phyloP scores from a whole-genome alignment of 2,113 vertebrate genomes.

The Heteronetta atricapilla region DNA sequence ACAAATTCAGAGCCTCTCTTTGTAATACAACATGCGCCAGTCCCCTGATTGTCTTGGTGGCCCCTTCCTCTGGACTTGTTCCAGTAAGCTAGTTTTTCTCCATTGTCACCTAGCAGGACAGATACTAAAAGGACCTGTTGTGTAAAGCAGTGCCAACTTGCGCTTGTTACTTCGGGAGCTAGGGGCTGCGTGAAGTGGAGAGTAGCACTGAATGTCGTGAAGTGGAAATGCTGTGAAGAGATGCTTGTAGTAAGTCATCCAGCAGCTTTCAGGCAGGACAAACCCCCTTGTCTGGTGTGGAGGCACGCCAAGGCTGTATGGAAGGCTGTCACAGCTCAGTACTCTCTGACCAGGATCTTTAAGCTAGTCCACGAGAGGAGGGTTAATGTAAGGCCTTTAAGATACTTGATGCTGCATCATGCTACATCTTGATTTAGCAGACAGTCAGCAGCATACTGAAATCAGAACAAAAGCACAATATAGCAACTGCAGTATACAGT shows the following conservation, averaged over 20 bases:
- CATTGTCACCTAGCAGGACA: neutral
- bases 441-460: neutral
- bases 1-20: neutral
- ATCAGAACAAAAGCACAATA: neutral
- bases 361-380: rapidly evolving
- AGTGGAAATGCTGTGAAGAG: neutral
- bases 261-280: neutral
- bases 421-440: neutral
- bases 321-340: neutral
- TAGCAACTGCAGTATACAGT: neutral
- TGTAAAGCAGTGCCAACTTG: neutral
- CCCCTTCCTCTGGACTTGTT: neutral
- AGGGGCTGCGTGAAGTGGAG: neutral
- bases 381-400: neutral
- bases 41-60: neutral
- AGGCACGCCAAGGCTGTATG: neutral
- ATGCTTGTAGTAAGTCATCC: neutral
- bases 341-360: neutral
- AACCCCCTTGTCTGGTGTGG: neutral
- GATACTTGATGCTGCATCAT: neutral
- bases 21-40: neutral
- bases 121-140: neutral
- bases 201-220: neutral
- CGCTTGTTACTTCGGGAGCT: neutral
- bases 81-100: neutral